Evolutionary conservation across 2,888 invertebrate genomes (phyloP), one percentile per base, ranked within the genome.

Genomic region (Mechanitis messenoides): DNA sequence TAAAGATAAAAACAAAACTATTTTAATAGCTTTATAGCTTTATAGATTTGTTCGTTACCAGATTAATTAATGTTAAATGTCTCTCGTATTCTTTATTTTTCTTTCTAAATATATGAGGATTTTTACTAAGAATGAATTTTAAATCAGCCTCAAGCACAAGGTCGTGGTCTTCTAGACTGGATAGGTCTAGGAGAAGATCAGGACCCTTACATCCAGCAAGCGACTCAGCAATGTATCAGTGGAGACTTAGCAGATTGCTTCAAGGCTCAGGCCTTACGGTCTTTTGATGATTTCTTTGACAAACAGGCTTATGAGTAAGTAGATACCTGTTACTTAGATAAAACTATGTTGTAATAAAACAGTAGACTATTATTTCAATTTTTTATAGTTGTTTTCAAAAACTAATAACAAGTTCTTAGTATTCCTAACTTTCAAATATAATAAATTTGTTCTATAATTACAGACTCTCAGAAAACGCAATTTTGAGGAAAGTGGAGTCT

Each of bases 241-340:
- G 96, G 96, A 3, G 95, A 96, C 78, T 84, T 96, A n/a, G 94
- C 95, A 0, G 95, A 96, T 76, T 96, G 96, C 77, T 96, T 96
- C 78, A 96, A 96, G 75, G 95, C 95, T 0, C 93, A 94, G 69
- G 95, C 96, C 0, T 80, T 96, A 57, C 90, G 91, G 60, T 93
- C 94, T 0, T 93, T 96, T 62, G 94, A 95, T 58, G 95, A 95
- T 60, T 95, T 96, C 80, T 95, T 96, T 75, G 92, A 92, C 74
- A 92, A 93, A 71, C 92, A 91, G 58, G 83, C 90, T 68, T 92
- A 92, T 71, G 79, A 85, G 90, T 90, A 72, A 84, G 87, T 83
- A 50, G 9, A 7, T 42, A 20, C 20, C 20, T 20, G 9, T 9
- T 42, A 9, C 42, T 42, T 9, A 42, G 42, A 9, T 42, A 11